Percentiles rank a stretch among this genome's conserved stretches.
Evolutionary conservation across 2,113 vertebrate species (phyloP).

Genomic region (Chloropsis hardwickii): DNA sequence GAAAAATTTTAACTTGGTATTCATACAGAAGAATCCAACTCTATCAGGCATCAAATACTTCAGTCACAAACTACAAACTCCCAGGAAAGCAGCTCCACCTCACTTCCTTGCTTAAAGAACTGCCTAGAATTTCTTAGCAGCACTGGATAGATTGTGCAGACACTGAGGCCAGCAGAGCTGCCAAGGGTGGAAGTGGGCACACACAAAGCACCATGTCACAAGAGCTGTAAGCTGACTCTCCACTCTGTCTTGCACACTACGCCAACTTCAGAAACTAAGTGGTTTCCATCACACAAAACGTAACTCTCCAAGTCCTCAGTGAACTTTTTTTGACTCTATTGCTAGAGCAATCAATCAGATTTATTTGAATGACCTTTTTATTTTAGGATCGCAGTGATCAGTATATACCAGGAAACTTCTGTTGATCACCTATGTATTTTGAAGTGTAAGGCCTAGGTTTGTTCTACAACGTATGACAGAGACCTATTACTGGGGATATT

Average conservation of each 20-base stretch:
- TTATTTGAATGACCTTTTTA: not conserved
- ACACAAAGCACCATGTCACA: not conserved
- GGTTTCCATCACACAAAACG: not conserved
- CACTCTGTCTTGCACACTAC: not conserved
- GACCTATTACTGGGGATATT: not conserved
- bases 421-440: not conserved
- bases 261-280: not conserved
- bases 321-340: not conserved
- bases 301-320: not conserved
- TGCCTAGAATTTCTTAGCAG: not conserved
- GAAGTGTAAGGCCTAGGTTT: not conserved
- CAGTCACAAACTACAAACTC: not conserved
- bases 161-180: not conserved
- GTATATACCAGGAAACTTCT: not conserved
- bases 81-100: not conserved
- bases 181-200: not conserved
- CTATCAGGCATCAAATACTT: not conserved
- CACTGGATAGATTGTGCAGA: not conserved
- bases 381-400: not conserved
- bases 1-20: not conserved
- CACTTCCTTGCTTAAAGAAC: not conserved
- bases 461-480: not conserved
- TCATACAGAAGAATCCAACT: not conserved
- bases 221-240: not conserved
- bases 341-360: not conserved